Conservation (phyloP, 2,113 vertebrate genomes). For the Ammodytes marinus region DNA sequence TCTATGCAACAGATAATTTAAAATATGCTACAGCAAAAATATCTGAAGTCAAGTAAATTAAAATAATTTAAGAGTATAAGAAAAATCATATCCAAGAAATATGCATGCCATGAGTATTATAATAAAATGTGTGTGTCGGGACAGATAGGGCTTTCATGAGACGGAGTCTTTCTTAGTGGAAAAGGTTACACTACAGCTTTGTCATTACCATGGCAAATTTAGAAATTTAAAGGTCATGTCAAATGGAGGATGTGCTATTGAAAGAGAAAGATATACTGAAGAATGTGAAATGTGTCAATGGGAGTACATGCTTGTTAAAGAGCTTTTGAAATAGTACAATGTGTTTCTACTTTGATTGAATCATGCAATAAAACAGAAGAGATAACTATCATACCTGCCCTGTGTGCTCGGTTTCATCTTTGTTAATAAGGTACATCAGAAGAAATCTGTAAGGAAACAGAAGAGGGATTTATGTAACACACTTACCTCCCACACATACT, state of each 20-base stretch:
- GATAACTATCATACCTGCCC: conserved; percentile 79
- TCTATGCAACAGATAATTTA: background rate
- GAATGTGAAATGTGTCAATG: conserved; percentile 16
- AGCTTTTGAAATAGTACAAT: conserved; percentile 9
- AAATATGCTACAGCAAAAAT: background rate
- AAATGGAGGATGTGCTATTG: background rate
- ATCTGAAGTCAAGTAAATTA: background rate
- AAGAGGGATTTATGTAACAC: conserved; percentile 20
- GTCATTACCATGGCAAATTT: conserved; percentile 38
- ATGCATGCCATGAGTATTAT: conserved; percentile 39
- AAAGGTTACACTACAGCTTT: conserved; percentile 66
- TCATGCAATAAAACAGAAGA: conserved; percentile 28
- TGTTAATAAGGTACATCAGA: conserved; percentile 86
- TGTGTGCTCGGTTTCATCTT: conserved; percentile 86
- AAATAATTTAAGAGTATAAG: conserved; percentile 12
- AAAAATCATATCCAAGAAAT: conserved; percentile 25
- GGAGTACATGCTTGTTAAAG: conserved; percentile 7
- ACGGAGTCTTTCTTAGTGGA: conserved; percentile 32
- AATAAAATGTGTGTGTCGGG: conserved; percentile 39
- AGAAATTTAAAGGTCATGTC: conserved; percentile 58
- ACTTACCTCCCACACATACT: background rate
- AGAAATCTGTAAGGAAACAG: conserved; percentile 79
- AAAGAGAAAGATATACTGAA: conserved; percentile 23
- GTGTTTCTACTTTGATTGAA: conserved; percentile 15
- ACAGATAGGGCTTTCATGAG: conserved; percentile 48